Conservation (phyloP, 2,113 vertebrate genomes). For the Gorsachius goisagi region DNA sequence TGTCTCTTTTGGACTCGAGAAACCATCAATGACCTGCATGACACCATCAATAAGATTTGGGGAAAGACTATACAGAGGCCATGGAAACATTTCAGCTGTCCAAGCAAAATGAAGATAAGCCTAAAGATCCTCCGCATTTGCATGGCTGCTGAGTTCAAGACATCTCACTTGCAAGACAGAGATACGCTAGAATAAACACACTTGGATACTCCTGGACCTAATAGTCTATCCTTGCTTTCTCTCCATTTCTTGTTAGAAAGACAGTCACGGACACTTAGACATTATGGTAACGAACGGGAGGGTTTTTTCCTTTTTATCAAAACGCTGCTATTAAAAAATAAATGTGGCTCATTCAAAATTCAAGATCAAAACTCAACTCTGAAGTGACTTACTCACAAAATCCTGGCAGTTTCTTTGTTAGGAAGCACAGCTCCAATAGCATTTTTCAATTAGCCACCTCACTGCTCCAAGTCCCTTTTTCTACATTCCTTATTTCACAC, state of each 20-base stretch:
- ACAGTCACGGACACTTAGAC: constrained; percentile 21
- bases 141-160: not conserved
- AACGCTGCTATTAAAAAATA: constrained; percentile 6
- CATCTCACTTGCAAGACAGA: not conserved
- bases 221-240: not conserved
- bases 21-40: not conserved
- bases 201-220: not conserved
- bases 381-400: constrained; percentile 32
- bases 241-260: not conserved
- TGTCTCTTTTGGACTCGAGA: not conserved
- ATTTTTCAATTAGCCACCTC: constrained; percentile 69
- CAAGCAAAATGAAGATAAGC: not conserved
- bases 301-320: not conserved
- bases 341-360: constrained; percentile 21
- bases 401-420: constrained; percentile 41
- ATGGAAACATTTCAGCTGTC: not conserved
- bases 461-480: constrained; percentile 54
- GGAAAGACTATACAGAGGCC: not conserved
- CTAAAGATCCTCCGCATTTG: not conserved
- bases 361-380: constrained; percentile 36
- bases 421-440: constrained; percentile 19
- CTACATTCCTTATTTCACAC: constrained; percentile 59
- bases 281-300: not conserved
- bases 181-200: not conserved
- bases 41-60: not conserved